These are phyloP conservation scores for Sebastiscus albofasciatus DNA, from an alignment of 2,797 vertebrate species.

Conservation along the genomic window DNA sequence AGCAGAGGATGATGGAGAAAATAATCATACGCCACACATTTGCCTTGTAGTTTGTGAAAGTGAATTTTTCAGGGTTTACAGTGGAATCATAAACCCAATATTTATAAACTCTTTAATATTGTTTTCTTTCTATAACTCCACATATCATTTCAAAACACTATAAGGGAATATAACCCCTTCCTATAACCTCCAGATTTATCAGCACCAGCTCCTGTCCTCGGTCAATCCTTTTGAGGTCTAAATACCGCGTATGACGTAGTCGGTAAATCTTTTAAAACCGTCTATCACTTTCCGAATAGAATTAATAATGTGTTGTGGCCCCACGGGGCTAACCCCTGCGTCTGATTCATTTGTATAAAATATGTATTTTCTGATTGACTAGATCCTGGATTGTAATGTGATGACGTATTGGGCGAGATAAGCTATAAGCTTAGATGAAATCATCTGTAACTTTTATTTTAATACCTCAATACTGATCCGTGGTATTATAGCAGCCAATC, in stretches of 20 bases:
- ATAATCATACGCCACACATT: conserved; percentile 35
- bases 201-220: conserved; percentile 32
- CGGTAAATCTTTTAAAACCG: conserved; percentile 71
- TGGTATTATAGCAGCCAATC: conserved; percentile 72
- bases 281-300: conserved; percentile 54
- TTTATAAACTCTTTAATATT: conserved; percentile 39
- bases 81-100: conserved; percentile 4
- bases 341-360: conserved; percentile 69
- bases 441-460: conserved; percentile 76
- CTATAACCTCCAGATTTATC: conserved; percentile 35
- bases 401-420: conserved; percentile 77
- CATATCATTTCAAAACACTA: conserved; percentile 14
- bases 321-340: conserved; percentile 21
- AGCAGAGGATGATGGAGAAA: conserved; percentile 44
- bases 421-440: conserved; percentile 68
- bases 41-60: conserved; percentile 35
- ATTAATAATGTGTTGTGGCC: conserved; percentile 62
- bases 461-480: conserved; percentile 66
- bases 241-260: conserved; percentile 44
- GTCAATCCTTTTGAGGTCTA: conserved; percentile 57
- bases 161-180: conserved; percentile 7
- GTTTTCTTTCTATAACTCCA: conserved; percentile 13
- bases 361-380: conserved; percentile 72
- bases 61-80: conserved; percentile 7
- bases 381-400: conserved; percentile 67